These are phyloP conservation scores for Archivesica marissinica DNA, from an alignment of 1,140 invertebrate species.

Conservation along the genomic window DNA sequence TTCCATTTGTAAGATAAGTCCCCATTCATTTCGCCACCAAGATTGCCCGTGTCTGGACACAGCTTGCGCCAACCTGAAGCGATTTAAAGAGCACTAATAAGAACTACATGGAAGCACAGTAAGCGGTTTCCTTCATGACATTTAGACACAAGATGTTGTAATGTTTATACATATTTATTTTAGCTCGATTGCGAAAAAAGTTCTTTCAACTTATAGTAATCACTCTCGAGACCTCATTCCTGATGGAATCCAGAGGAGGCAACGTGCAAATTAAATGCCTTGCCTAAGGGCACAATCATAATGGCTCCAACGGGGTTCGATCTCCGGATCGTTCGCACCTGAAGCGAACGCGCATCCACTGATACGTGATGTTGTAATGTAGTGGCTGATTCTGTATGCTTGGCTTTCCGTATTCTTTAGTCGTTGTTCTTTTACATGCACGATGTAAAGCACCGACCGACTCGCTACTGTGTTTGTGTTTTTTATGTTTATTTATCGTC, in stretches of 20 bases:
- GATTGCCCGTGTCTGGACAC: slow-evolving; percentile 54
- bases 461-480: too few species aligned
- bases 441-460: too few species aligned
- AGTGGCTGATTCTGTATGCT: too few species aligned
- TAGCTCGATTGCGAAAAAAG: not conserved
- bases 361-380: too few species aligned
- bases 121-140: not conserved
- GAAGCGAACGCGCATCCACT: too few species aligned
- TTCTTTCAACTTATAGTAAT: not conserved
- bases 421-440: too few species aligned
- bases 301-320: too few species aligned
- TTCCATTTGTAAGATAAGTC: slow-evolving; percentile 64
- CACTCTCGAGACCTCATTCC: not conserved
- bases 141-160: not conserved
- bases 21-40: slow-evolving; percentile 56
- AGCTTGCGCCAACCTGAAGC: slow-evolving; percentile 57
- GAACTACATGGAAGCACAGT: not conserved
- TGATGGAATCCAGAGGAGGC: not conserved
- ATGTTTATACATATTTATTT: not conserved
- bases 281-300: too few species aligned
- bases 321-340: too few species aligned
- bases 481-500: too few species aligned
- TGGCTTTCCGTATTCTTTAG: too few species aligned
- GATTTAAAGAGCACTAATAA: not conserved
- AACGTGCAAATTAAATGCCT: too few species aligned